Evolutionary conservation across 2,888 invertebrate genomes (phyloP), one percentile per base, ranked within the genome.

Genomic region (Osmoderma eremita): DNA sequence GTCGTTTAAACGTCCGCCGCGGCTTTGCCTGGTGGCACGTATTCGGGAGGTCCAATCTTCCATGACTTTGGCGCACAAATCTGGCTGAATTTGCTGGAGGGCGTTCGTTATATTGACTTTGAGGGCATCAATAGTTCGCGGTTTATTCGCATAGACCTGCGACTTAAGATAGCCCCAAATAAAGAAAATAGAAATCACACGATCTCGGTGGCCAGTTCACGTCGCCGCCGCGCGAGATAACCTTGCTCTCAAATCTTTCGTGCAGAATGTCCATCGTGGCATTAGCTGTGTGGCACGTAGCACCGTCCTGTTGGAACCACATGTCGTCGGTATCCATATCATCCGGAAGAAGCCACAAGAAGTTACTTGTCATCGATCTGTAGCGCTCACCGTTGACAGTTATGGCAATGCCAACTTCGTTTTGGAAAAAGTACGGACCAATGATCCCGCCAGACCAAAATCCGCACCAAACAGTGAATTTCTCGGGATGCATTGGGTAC

Each of bases 241-340:
- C 66, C 68, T 68, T 69, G 42, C 64, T 67, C 58, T 68, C 67
- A 69, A 74, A 74, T 66, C 65, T 69, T 64, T 73, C 67, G 53
- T 70, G 72, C 72, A 74, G 68, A 68, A 75, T 56, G 62, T 72
- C 69, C 69, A 74, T 74, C 22, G 74, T 72, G 66, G 68, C 71
- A 65, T 70, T 39, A 65, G 72, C 71, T 73, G 70, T 74, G 67
- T 67, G 20, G 49, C 50, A 24, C 49, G 50, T 49, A 63, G 8
- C 53, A 12, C 53, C 17, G 38, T 53, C 36, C 12, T 53, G 12
- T 17, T 38, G 38, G 17, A 38, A 53, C 53, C 38, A 38, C 18
- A 38, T 38, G 18, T 53, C 10, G 1, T 39, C 38, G 2, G 5
- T 5, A 24, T 24, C 24, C 5, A 24, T 24, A 24, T n/a, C n/a